These are phyloP conservation scores for Hydrolagus affinis DNA, from an alignment of 2,113 vertebrate genomes.

Conservation along the genomic window DNA sequence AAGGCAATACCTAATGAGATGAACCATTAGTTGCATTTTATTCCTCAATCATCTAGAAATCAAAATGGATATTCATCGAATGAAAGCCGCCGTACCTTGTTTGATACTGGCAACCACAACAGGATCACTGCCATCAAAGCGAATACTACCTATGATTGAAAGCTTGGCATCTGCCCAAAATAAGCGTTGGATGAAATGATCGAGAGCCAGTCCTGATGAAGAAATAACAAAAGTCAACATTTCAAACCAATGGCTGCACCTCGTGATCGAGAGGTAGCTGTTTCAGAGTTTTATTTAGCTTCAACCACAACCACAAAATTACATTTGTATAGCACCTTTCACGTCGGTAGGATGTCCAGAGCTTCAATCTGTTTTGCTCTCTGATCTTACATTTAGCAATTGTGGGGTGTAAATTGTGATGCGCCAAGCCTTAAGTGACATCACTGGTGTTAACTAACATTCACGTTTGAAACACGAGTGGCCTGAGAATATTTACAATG, in stretches of 20 bases:
- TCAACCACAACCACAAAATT: too few species aligned
- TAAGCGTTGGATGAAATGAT: constrained; percentile 84
- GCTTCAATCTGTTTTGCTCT: too few species aligned
- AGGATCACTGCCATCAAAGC: constrained; percentile 78
- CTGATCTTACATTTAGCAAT: too few species aligned
- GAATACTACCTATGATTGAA: constrained; percentile 82
- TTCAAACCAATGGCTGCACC: background rate
- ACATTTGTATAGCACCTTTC: too few species aligned
- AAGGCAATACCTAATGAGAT: background rate
- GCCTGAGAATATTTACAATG: too few species aligned
- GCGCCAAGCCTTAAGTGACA: too few species aligned
- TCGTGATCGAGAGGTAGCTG: background rate
- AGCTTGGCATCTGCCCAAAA: constrained; percentile 96
- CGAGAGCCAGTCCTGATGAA: constrained; percentile 77
- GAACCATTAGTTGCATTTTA: background rate
- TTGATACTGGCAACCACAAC: constrained; percentile 73
- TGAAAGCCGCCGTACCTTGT: constrained; percentile 61
- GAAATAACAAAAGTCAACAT: constrained; percentile 31
- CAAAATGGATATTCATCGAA: background rate
- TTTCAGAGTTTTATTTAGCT: too few species aligned
- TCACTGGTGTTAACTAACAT: too few species aligned
- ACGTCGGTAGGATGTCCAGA: too few species aligned
- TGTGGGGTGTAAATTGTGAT: too few species aligned
- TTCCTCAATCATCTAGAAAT: background rate
- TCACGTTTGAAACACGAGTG: too few species aligned